phyloP scores from a whole-genome alignment of 2,113 vertebrate genomes.

The Anguilla japonica region DNA sequence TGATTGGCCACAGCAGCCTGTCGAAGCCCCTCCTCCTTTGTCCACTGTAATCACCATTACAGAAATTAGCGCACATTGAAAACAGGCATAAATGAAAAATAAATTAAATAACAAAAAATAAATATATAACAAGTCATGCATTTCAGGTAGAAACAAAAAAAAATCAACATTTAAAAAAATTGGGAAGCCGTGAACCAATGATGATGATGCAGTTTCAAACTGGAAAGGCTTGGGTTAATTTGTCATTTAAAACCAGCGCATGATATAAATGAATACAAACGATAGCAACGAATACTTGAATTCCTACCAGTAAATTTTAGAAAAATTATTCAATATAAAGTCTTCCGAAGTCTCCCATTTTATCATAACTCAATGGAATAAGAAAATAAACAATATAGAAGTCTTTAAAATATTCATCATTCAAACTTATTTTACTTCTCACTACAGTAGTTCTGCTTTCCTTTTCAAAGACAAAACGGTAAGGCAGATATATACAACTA shows the following conservation, averaged over 20 bases:
- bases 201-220: constrained; percentile 65
- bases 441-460: background rate
- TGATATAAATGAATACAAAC: constrained; percentile 1
- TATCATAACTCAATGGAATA: background rate
- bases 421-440: background rate
- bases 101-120: constrained; percentile 47
- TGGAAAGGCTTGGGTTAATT: background rate
- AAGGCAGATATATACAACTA: background rate
- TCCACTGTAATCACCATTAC: constrained; percentile 87
- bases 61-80: constrained; percentile 48
- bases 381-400: background rate
- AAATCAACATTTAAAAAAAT: constrained; percentile 40
- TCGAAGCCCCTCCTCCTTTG: constrained; percentile 91
- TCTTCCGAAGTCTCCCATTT: background rate
- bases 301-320: background rate
- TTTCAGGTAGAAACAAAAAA: constrained; percentile 63
- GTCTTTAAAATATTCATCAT: background rate
- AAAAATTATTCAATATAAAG: background rate
- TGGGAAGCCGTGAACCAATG: constrained; percentile 82
- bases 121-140: constrained; percentile 78
- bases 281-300: background rate
- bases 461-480: background rate
- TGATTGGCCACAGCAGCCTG: constrained; percentile 92
- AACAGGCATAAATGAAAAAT: constrained; percentile 52
- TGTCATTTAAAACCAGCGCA: background rate